phyloP scores from a whole-genome alignment of 2,797 vertebrate genomes.

The Rhyacichthys aspro region DNA sequence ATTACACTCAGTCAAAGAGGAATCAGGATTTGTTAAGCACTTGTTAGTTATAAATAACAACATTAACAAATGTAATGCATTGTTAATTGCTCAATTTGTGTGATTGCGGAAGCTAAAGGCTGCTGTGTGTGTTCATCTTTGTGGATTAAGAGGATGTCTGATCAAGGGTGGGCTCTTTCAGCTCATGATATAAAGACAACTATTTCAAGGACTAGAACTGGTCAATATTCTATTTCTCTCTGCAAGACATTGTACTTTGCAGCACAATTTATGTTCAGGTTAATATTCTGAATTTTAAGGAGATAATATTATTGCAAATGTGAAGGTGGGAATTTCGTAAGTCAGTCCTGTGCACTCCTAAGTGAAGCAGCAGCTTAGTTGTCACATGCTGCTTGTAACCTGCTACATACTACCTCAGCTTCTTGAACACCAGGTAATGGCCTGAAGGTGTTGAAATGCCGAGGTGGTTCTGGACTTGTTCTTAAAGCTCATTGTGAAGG shows the following conservation, averaged over 20 bases:
- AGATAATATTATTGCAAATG: not conserved
- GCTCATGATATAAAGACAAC: conserved; percentile 31
- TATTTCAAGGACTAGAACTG: not conserved
- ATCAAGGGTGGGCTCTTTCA: conserved; percentile 19
- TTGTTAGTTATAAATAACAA: conserved; percentile 70
- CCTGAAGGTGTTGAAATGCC: no score
- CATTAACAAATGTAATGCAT: conserved; percentile 66
- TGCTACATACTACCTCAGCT: no score
- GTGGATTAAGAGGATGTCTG: conserved; percentile 41
- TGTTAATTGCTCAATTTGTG: conserved; percentile 69
- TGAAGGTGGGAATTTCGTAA: not conserved
- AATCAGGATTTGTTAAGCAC: conserved; percentile 74
- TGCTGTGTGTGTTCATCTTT: conserved; percentile 48
- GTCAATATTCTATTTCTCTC: not conserved
- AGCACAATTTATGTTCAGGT: not conserved
- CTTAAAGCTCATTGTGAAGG: no score
- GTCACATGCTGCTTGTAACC: not conserved
- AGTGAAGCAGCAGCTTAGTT: no score
- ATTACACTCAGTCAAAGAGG: conserved; percentile 62
- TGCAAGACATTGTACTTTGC: no score
- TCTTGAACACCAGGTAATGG: no score
- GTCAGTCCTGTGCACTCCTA: no score
- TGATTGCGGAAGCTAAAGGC: conserved; percentile 34
- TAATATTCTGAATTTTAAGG: not conserved
- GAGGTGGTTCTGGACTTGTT: no score